A percentile compares a stretch with the other conserved stretches of the same genome.
phyloP scores from a whole-genome alignment of 2,888 invertebrate species.

The Eilema griseolum region DNA sequence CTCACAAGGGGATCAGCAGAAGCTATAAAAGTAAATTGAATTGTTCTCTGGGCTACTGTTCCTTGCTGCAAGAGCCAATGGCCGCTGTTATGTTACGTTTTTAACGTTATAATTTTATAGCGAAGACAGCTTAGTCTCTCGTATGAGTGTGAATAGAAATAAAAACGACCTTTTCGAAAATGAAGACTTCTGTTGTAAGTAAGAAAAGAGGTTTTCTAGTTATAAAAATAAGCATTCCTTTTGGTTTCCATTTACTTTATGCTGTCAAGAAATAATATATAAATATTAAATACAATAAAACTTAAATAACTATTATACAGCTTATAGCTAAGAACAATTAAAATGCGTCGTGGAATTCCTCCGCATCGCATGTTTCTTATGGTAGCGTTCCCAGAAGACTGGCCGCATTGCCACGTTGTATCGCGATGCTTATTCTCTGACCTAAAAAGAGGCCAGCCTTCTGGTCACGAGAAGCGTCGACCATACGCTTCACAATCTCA shows the following conservation, averaged over 20 bases:
- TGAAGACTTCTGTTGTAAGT: slow-evolving; percentile 23
- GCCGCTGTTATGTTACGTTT: slow-evolving; percentile 64
- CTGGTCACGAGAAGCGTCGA: no score
- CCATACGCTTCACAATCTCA: no score
- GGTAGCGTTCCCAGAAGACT: no score
- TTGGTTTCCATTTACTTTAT: slow-evolving; percentile 42
- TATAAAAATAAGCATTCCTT: slow-evolving; percentile 32
- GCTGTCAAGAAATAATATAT: no score
- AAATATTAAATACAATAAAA: no score
- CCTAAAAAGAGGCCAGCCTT: no score
- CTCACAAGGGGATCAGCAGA: slow-evolving; percentile 74
- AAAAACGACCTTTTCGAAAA: slow-evolving; percentile 37
- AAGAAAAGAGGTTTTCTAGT: slow-evolving; percentile 28
- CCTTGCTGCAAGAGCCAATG: slow-evolving; percentile 65
- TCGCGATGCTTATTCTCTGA: no score
- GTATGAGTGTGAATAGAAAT: slow-evolving; percentile 45
- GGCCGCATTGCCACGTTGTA: no score
- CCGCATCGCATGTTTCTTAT: no score
- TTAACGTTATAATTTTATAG: slow-evolving; percentile 70
- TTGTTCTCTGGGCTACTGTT: slow-evolving; percentile 79
- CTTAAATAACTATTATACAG: no score
- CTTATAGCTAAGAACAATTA: no score
- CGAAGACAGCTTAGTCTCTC: slow-evolving; percentile 42
- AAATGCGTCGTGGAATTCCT: no score
- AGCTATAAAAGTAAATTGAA: slow-evolving; percentile 86